Percentiles rank a stretch among this genome's conserved stretches.
phyloP scores from a whole-genome alignment of 2,113 vertebrate genomes.

The Budorcas taxicolor region DNA sequence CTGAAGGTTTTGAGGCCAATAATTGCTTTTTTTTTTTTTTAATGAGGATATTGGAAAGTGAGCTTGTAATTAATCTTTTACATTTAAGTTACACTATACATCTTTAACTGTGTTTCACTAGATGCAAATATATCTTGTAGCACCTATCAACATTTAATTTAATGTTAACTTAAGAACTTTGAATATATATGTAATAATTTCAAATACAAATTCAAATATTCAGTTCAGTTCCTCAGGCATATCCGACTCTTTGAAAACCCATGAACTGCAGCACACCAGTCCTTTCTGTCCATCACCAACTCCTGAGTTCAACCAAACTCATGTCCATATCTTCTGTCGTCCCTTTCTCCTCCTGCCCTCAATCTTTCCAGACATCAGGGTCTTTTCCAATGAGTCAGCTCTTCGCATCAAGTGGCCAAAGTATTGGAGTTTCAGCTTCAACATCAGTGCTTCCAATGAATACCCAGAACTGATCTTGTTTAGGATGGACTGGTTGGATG shows the following conservation, averaged over 20 bases:
- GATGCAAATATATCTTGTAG: background rate
- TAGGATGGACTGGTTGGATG: background rate
- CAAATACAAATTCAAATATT: background rate
- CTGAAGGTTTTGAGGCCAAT: background rate
- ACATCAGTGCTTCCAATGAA: background rate
- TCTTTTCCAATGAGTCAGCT: background rate
- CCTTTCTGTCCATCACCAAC: background rate
- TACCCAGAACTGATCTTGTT: background rate
- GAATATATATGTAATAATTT: background rate
- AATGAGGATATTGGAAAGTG: background rate
- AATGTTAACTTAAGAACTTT: background rate
- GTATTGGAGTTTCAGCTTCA: background rate
- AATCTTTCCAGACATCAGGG: background rate
- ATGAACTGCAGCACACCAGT: background rate
- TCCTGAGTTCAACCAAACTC: background rate
- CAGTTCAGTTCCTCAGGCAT: background rate
- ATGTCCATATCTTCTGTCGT: rapidly evolving
- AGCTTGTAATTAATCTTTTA: background rate
- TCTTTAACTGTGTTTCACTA: background rate
- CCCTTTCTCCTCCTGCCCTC: background rate
- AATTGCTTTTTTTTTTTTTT: background rate
- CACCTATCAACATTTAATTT: background rate
- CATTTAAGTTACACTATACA: background rate
- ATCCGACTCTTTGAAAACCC: background rate
- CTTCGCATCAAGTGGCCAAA: rapidly evolving